Conservation (phyloP, 2,113 vertebrate species). For the Syrmaticus mikado region DNA sequence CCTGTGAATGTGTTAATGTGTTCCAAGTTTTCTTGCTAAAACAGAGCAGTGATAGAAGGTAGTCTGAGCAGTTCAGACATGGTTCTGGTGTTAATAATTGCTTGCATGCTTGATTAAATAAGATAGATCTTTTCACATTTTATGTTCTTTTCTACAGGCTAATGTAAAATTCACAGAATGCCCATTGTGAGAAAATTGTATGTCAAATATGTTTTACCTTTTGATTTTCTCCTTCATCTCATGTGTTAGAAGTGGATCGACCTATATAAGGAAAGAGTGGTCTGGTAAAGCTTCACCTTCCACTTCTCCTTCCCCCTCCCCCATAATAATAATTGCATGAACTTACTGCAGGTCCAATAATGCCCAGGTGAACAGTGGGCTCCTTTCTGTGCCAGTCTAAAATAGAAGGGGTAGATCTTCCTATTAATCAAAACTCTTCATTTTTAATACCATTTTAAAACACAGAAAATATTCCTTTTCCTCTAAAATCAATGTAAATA, state of each 20-base stretch:
- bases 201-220: conserved; percentile 77
- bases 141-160: no score
- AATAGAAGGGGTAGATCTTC: conserved; percentile 24
- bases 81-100: not conserved
- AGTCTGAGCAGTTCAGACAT: not conserved
- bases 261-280: conserved; percentile 38
- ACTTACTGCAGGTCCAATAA: conserved; percentile 89
- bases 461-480: not conserved
- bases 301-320: no score
- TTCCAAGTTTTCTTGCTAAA: not conserved
- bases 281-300: no score
- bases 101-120: not conserved
- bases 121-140: no score
- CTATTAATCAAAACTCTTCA: not conserved
- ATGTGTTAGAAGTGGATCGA: conserved; percentile 83
- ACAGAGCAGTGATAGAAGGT: not conserved
- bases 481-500: not conserved
- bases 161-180: not conserved
- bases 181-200: not conserved
- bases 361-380: conserved; percentile 81
- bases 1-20: not conserved
- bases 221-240: conserved; percentile 84
- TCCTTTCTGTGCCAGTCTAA: conserved; percentile 87
- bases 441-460: not conserved
- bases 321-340: not conserved